Base-by-base conservation (phyloP, 1,140 invertebrate species). In the Drosophila ogumai region DNA sequence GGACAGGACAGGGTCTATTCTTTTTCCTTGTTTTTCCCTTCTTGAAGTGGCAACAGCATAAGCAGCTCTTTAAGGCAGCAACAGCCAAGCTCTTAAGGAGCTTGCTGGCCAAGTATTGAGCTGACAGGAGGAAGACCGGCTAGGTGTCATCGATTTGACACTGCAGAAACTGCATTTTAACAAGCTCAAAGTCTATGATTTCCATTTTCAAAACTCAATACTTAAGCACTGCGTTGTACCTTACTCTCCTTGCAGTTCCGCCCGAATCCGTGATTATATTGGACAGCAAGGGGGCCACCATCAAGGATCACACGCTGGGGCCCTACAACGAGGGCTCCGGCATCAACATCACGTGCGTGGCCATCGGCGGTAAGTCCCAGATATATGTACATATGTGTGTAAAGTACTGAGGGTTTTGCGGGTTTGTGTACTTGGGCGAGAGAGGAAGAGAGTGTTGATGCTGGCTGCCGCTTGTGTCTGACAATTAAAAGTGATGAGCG, bases 261-360 rank as follows among this genome's bases (percentile, higher is more conserved):
- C 96, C 96, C 43, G 96, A 97, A 84, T 95, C 95, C 63, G 93
- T 97, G 78, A 95, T 95, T 46, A 95, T 97, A 78, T 92, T 96
- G 74, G 96, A 97, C 81, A 96, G 96, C 72, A 95, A 95, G 76
- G 95, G 95, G 8, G 94, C 94, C 59, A 95, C 96, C 92, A 95
- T 97, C 80, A 94, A 94, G 41, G 93, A 96, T 82, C 95, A 96
- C 64, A 95, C 95, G 44, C 93, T 97, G 17, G 96, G 96, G 7
- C 96, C 97, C 3, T 97, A 97, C 92, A 96, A 95, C 82, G 96
- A 97, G 92, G 96, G 96, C 12, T 94, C 95, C 2, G 95, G 95
- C 59, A 94, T 97, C 63, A 96, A 97, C 90, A 95, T 97, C 61
- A 96, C 96, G 59, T 97, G 97, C 92, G 95, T 96, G 61, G 96